Evolutionary conservation across 2,888 invertebrate species (phyloP).

Genomic region (Brachypalpus laphriformis): DNA sequence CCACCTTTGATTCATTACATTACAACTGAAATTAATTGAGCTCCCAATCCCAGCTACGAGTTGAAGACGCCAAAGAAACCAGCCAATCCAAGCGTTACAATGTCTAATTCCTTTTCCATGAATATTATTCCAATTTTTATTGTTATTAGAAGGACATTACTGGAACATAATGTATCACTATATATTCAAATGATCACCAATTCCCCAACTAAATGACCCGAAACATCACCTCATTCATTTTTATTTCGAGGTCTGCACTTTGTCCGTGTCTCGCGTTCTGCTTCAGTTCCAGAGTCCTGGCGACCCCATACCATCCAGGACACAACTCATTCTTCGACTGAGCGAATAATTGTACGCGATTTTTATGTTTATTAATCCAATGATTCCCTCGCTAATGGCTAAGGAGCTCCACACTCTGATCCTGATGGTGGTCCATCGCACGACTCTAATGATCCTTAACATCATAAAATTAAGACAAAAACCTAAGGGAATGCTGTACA

Average conservation of each 20-base stretch:
- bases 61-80: no score
- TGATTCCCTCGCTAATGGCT: slow-evolving; percentile 68
- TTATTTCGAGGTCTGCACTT: slow-evolving; percentile 67
- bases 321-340: slow-evolving; percentile 63
- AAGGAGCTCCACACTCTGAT: background rate
- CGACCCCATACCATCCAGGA: background rate
- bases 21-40: no score
- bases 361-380: slow-evolving; percentile 78
- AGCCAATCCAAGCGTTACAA: background rate
- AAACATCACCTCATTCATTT: slow-evolving; percentile 72
- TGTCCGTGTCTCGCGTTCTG: no score
- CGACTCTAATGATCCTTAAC: slow-evolving; percentile 82
- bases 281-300: background rate
- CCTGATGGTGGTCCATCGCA: slow-evolving; percentile 49
- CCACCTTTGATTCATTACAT: no score
- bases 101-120: slow-evolving; percentile 8
- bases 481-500: slow-evolving; percentile 30
- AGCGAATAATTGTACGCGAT: slow-evolving; percentile 66
- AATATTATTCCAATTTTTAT: slow-evolving; percentile 63
- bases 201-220: slow-evolving; percentile 67
- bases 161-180: slow-evolving; percentile 45
- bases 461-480: slow-evolving; percentile 78
- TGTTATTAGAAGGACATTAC: slow-evolving; percentile 64
- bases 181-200: slow-evolving; percentile 66
- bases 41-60: no score